Evolutionary conservation across 1,140 invertebrate genomes (phyloP), one percentile per base, ranked within the genome.

Genomic region (Marisa cornuarietis): DNA sequence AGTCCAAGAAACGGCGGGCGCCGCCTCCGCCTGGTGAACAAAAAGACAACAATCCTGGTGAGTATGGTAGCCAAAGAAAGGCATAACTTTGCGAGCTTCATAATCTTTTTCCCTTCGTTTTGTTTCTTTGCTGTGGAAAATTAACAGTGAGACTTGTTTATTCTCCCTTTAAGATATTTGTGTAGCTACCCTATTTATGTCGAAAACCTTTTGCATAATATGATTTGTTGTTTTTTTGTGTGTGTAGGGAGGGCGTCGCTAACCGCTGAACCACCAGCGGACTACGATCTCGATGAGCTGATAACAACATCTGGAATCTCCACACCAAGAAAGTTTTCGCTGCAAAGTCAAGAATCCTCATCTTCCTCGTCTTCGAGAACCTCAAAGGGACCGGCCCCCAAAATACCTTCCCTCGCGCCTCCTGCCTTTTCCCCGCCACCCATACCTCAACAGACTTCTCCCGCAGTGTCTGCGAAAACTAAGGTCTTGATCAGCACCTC

Each of bases 1-100:
- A 82, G 71, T 79, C 81, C 16, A 87, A 87, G 73, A 87, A 87
- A 71, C 85, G 85, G 71, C 81, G 77, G 71, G 84, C 84, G 18
- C 77, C 83, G 14, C 83, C 79, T 9, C 83, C 83, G n/a, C 85
- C 85, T 20, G 61, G 63, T 58, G 71, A 13, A 24, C 20, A 58
- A 42, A 31, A 58, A 13, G 75, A 77, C 31, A 73, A 14, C 18
- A 81, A 75, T 54, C 82, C 79, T 58, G 73, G 80, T 80, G 2
- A 77, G 76, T 68, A 16, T 51, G 49, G n/a, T 42, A 49, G 31
- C 49, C n/a, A 31, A 72, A 51, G 52, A 51, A 72, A 51, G 49
- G 31, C 49, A 51, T 2, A 51, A 31, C 18, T 22, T 7, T 22
- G n/a, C 5, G 0, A 72, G 24, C 20, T 69, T 69, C 5, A 22